Base-by-base conservation (phyloP, 1,140 invertebrate genomes). In the Spodoptera litura region DNA sequence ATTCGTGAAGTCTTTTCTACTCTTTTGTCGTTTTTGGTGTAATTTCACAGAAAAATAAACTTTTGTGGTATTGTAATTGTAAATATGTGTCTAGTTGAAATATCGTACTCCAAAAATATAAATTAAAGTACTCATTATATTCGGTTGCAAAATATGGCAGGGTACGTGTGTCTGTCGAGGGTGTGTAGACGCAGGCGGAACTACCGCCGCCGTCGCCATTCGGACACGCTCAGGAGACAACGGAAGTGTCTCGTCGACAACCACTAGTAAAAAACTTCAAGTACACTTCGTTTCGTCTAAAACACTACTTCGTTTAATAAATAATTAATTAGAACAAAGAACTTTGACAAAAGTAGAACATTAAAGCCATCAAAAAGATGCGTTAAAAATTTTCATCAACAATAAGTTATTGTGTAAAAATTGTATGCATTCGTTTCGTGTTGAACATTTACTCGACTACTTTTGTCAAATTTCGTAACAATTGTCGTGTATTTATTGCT, bases 401-500 rank as follows among this genome's bases (percentile, higher is more conserved):
- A 81, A 80, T 79, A 44, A n/a, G 1, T 81, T 59, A 84, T 72
- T 79, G 44, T 73, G 70, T 80, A 79, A 83, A 20, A 80, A 71
- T 73, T 75, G 71, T 76, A 64, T 74, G 44, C 68, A 70, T 70
- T 56, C 31, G 55, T 64, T 78, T 79, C 31, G 25, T 77, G 56
- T 49, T 53, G 61, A 78, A 82, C 25, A 64, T 80, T 81, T 78
- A 80, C 59, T 66, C 35, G 51, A 68, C 87, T 88, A 91, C 85
- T 88, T 89, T 89, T 88, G 87, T 88, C 89, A 92, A 91, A 88
- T 85, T 87, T 89, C 87, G 83, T 85, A 85, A 89, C 79, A 88
- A 89, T 88, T 87, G 81, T 87, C 85, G 79, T 87, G 83, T 87
- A 88, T 88, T 89, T 93, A 92, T 92, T 93, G 91, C 90, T 93